A percentile compares a stretch with the other conserved stretches of the same genome.
Evolutionary conservation across 2,888 invertebrate species (phyloP).

Genomic region (Cecidostiba fungosa): DNA sequence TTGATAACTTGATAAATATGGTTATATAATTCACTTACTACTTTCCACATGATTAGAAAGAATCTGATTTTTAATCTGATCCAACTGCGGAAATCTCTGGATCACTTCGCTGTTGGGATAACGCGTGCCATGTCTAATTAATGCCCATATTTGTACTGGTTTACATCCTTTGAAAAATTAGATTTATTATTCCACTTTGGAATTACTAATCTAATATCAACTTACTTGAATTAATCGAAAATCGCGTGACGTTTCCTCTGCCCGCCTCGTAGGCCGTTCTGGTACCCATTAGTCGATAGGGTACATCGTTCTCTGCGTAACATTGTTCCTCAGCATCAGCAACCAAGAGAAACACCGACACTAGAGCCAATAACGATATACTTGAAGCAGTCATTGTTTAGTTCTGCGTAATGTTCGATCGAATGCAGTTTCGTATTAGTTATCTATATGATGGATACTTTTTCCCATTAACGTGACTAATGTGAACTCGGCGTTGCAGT

Average conservation of each 20-base stretch:
- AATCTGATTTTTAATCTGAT: slow-evolving; percentile 83
- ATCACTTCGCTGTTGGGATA: slow-evolving; percentile 84
- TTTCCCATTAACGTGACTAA: too few species aligned
- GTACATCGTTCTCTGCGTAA: slow-evolving; percentile 83
- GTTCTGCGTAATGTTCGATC: not conserved
- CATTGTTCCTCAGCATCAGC: slow-evolving; percentile 80
- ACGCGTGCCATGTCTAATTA: slow-evolving; percentile 87
- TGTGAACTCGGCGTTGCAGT: too few species aligned
- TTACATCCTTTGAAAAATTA: slow-evolving; percentile 83
- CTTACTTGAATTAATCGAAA: not conserved
- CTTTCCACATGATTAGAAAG: slow-evolving; percentile 84
- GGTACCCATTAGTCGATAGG: slow-evolving; percentile 86
- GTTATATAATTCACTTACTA: slow-evolving; percentile 73
- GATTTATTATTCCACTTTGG: not conserved
- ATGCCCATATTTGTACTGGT: slow-evolving; percentile 87
- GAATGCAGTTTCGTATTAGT: not conserved
- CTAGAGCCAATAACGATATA: not conserved
- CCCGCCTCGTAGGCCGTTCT: slow-evolving; percentile 90
- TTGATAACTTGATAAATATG: not conserved
- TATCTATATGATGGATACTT: not conserved
- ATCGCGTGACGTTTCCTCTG: slow-evolving; percentile 82
- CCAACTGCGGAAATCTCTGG: slow-evolving; percentile 82
- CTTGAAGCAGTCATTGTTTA: not conserved
- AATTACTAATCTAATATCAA: slow-evolving; percentile 27
- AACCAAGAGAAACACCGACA: not conserved